Evolutionary conservation across 2,888 invertebrate genomes (phyloP).

Genomic region (Caenorhabditis sp.): DNA sequence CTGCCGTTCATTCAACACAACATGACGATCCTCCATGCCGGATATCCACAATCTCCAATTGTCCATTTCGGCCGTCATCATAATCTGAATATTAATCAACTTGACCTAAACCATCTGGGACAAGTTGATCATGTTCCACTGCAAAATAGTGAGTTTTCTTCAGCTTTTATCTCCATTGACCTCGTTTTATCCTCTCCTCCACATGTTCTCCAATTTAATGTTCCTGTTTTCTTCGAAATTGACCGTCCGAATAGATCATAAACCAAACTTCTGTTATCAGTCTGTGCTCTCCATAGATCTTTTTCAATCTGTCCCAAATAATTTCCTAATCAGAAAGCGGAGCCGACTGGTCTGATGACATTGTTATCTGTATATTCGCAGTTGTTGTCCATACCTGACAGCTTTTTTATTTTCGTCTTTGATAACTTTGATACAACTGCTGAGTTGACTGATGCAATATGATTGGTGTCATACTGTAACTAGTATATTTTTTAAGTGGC

Average conservation of each 20-base stretch:
- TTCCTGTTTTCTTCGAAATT: constrained; percentile 12
- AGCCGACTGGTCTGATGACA: constrained; percentile 52
- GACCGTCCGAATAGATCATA: constrained; percentile 1
- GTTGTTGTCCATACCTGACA: constrained; percentile 34
- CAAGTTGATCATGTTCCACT: constrained; percentile 23
- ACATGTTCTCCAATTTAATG: not conserved
- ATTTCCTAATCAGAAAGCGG: constrained; percentile 25
- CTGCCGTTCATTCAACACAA: constrained; percentile 62
- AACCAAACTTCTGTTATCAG: constrained; percentile 29
- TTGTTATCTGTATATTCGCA: constrained; percentile 43
- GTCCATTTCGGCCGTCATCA: constrained; percentile 50
- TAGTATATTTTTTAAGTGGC: not conserved
- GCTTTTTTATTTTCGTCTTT: constrained; percentile 24
- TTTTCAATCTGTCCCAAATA: constrained; percentile 1
- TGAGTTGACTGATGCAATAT: constrained; percentile 49
- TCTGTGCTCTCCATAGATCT: not conserved
- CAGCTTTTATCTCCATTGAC: constrained; percentile 5
- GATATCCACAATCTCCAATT: constrained; percentile 57
- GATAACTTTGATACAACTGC: constrained; percentile 25
- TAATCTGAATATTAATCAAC: constrained; percentile 29
- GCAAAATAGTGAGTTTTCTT: constrained; percentile 51
- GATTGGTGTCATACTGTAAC: constrained; percentile 19
- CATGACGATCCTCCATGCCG: constrained; percentile 62
- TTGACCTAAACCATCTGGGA: constrained; percentile 28
- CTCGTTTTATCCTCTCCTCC: not conserved